Conservation (phyloP, 1,140 invertebrate genomes). For the Drosophila watanabei region DNA sequence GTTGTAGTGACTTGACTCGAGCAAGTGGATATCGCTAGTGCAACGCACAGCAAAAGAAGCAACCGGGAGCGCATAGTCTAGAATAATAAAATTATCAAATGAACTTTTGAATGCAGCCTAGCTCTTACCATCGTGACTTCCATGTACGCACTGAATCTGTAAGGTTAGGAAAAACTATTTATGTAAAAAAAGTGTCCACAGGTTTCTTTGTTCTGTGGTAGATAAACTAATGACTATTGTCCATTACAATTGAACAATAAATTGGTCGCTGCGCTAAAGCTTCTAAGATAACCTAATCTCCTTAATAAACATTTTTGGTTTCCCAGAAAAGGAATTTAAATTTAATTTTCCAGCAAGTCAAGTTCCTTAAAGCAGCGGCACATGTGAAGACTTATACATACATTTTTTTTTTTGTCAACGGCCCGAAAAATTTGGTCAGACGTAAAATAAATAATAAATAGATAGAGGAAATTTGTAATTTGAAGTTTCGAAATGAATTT, state of each 20-base stretch:
- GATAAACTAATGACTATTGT: conserved; percentile 11
- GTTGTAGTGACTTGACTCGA: conserved; percentile 2
- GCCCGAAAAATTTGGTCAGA: not conserved
- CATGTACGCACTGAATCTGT: not conserved
- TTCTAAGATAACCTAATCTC: not conserved
- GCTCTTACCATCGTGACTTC: conserved; percentile 21
- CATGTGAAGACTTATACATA: not conserved
- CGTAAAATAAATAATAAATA: too few species aligned
- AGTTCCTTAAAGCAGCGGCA: not conserved
- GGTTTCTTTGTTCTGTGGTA: conserved; percentile 3
- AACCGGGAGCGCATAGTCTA: not conserved
- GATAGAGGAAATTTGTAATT: too few species aligned
- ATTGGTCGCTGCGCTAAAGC: not conserved
- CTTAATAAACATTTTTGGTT: not conserved
- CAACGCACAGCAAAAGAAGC: not conserved
- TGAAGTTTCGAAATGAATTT: too few species aligned
- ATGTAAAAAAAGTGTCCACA: not conserved
- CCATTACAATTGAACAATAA: conserved; percentile 1
- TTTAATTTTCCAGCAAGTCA: not conserved
- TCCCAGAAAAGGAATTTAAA: not conserved
- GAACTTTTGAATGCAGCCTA: not conserved
- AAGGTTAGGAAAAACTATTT: conserved; percentile 5
- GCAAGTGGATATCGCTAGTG: not conserved
- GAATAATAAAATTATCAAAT: not conserved
- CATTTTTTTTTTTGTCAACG: not conserved